Evolutionary conservation across 2,888 invertebrate genomes (phyloP).

Genomic region (Nematopogon swammerdamellus): DNA sequence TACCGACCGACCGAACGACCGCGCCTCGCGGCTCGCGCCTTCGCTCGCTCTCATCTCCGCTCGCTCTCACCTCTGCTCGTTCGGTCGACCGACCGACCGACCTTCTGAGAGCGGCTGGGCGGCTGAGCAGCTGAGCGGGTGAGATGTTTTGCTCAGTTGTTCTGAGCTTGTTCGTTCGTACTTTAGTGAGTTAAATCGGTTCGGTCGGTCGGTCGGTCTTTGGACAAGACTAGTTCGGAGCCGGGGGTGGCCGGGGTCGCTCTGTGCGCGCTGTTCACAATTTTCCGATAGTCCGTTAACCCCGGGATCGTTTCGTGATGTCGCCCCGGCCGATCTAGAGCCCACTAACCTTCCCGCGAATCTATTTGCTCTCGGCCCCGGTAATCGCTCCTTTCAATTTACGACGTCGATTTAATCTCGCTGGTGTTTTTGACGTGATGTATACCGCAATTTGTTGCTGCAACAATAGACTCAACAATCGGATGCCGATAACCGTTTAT

Average conservation of each 20-base stretch:
- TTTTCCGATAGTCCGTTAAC: conserved; percentile 17
- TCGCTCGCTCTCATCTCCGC: no score
- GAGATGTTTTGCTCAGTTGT: no score
- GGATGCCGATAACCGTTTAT: not conserved
- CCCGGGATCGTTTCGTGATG: conserved; percentile 41
- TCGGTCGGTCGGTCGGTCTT: no score
- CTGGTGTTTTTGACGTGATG: conserved; percentile 17
- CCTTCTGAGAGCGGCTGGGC: no score
- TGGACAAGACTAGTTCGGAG: no score
- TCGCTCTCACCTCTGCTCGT: no score
- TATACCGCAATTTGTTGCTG: conserved; percentile 18
- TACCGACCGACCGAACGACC: no score
- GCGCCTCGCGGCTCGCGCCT: no score
- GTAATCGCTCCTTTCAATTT: conserved; percentile 52
- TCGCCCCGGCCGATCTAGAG: conserved; percentile 32
- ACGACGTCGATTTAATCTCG: conserved; percentile 35
- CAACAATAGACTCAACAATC: not conserved
- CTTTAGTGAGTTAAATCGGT: no score
- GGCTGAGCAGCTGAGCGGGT: no score
- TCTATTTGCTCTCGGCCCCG: conserved; percentile 43
- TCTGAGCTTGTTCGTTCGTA: no score
- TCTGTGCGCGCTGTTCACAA: conserved; percentile 27
- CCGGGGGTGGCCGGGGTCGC: not conserved
- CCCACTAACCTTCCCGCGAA: conserved; percentile 20
- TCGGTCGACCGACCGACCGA: no score